phyloP scores from a whole-genome alignment of 2,888 invertebrate species.

The Acleris literana region DNA sequence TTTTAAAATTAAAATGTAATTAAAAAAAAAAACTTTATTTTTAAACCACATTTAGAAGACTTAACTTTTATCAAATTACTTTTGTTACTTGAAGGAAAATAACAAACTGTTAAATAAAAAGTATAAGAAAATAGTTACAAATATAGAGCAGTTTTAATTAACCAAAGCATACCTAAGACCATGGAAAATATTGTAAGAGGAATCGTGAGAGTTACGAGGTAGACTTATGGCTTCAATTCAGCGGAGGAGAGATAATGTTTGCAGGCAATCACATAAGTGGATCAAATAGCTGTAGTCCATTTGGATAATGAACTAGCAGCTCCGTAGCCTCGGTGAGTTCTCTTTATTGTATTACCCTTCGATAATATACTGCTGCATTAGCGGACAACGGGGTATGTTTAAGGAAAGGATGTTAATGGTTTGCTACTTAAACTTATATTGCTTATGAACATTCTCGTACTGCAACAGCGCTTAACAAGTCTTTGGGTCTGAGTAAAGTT shows the following conservation, averaged over 20 bases:
- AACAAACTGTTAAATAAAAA: too few relatives aligned
- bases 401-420: background rate
- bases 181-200: conserved; percentile 67
- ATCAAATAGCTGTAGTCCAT: conserved; percentile 84
- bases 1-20: too few relatives aligned
- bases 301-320: conserved; percentile 82
- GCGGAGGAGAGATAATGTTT: conserved; percentile 80
- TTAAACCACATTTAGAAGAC: too few relatives aligned
- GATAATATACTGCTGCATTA: conserved; percentile 22
- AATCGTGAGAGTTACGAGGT: conserved; percentile 75
- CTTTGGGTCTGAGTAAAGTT: too few relatives aligned
- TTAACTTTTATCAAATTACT: too few relatives aligned
- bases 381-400: background rate
- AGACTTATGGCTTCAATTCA: conserved; percentile 81
- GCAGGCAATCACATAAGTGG: conserved; percentile 84
- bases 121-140: too few relatives aligned
- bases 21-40: too few relatives aligned
- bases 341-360: conserved; percentile 36
- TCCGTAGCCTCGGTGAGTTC: conserved; percentile 59
- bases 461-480: too few relatives aligned
- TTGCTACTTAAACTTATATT: too few relatives aligned
- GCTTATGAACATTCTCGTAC: too few relatives aligned
- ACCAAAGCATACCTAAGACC: conserved; percentile 58
- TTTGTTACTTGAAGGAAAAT: too few relatives aligned
- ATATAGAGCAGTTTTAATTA: conserved; percentile 42